Percentiles rank a stretch among this genome's conserved stretches.
Evolutionary conservation across 2,797 vertebrate species (phyloP).

Genomic region (Naso thynnoides): DNA sequence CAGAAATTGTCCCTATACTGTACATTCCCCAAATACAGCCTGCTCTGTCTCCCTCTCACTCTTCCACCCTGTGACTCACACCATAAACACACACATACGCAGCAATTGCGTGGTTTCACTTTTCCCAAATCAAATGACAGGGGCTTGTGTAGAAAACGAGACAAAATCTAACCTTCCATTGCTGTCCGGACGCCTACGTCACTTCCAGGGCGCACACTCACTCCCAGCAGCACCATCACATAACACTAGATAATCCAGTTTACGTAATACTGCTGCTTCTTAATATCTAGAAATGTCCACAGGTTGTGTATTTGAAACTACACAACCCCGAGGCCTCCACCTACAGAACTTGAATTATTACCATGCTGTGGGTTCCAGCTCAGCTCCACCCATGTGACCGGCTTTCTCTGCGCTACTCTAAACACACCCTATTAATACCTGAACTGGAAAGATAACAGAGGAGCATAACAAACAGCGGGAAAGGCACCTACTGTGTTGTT

Average conservation of each 20-base stretch:
- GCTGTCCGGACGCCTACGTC: conserved; percentile 54
- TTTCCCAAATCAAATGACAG: conserved; percentile 53
- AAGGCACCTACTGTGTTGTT: conserved; percentile 77
- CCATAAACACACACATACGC: conserved; percentile 63
- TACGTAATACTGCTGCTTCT: conserved; percentile 58
- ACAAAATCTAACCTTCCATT: conserved; percentile 64
- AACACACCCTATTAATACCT: conserved; percentile 75
- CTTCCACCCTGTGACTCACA: conserved; percentile 62
- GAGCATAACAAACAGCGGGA: conserved; percentile 58
- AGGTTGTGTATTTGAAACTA: conserved; percentile 26
- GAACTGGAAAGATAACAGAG: conserved; percentile 54
- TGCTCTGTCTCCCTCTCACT: conserved; percentile 44
- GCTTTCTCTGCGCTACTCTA: conserved; percentile 41
- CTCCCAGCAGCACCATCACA: conserved; percentile 57
- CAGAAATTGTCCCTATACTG: conserved; percentile 52
- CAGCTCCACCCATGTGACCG: conserved; percentile 68
- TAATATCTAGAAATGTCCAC: conserved; percentile 45
- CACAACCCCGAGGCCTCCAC: conserved; percentile 43
- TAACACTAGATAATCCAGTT: conserved; percentile 64
- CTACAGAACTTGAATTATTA: conserved; percentile 39
- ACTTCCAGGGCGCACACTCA: conserved; percentile 42
- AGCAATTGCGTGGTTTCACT: conserved; percentile 61
- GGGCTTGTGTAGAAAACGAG: conserved; percentile 41
- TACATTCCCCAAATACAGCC: conserved; percentile 60
- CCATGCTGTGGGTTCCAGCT: conserved; percentile 34